phyloP scores from a whole-genome alignment of 2,797 vertebrate genomes.

The Hirundo rustica region DNA sequence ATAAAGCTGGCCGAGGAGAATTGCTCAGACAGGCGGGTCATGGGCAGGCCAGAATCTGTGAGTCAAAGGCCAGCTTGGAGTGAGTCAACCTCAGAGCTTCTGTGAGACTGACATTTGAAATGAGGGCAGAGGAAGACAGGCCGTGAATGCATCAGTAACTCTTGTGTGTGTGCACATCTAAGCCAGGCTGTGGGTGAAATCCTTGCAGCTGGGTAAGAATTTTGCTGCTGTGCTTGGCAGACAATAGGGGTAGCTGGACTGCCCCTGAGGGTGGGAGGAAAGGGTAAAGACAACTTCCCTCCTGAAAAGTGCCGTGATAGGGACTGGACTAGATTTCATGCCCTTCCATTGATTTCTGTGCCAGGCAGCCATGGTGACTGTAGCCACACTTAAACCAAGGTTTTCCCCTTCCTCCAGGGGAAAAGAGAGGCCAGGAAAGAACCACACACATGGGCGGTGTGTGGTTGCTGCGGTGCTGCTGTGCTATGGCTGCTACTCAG shows the following conservation, averaged over 20 bases:
- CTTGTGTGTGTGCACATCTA: no score
- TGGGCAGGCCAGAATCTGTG: neutral
- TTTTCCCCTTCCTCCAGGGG: neutral
- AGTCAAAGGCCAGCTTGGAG: neutral
- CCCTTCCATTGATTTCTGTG: neutral
- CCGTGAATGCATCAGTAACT: fast-evolving
- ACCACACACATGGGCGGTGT: no score
- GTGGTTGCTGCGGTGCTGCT: neutral
- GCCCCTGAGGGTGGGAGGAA: neutral
- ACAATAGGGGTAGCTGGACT: neutral
- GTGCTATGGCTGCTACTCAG: neutral
- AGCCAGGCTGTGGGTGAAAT: neutral
- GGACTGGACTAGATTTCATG: neutral
- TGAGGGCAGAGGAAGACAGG: neutral
- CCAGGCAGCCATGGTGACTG: fast-evolving
- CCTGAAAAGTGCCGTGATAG: neutral
- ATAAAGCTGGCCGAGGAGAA: neutral
- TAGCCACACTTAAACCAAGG: neutral
- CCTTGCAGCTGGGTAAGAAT: neutral
- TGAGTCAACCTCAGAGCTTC: neutral
- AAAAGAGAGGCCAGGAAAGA: neutral
- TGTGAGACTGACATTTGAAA: neutral
- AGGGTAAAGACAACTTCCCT: neutral
- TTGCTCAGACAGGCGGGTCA: neutral
- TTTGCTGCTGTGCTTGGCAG: neutral